phyloP scores from a whole-genome alignment of 2,888 invertebrate genomes.

The Callosobruchus maculatus region DNA sequence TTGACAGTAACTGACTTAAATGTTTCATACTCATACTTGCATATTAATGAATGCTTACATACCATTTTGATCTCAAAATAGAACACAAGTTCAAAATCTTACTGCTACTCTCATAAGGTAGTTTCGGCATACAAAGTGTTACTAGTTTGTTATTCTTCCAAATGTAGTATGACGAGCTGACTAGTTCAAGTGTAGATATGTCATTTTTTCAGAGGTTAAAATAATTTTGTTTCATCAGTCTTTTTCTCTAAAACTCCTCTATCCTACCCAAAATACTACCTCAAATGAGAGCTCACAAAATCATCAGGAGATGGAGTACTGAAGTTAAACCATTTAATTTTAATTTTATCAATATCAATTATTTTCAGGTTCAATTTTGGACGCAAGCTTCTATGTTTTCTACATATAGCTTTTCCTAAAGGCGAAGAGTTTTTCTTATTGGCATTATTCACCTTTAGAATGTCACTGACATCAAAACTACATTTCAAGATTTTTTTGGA shows the following conservation, averaged over 20 bases:
- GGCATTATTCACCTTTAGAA: conserved; percentile 21
- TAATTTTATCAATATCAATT: conserved; percentile 13
- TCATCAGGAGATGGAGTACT: conserved; percentile 60
- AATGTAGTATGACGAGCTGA: too few relatives aligned
- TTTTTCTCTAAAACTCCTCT: neutral
- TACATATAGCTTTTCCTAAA: conserved; percentile 54
- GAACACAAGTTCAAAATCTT: too few relatives aligned
- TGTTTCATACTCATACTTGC: too few relatives aligned
- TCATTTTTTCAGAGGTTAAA: neutral
- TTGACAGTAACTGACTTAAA: too few relatives aligned
- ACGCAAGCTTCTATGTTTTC: conserved; percentile 27
- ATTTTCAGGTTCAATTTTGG: conserved; percentile 11
- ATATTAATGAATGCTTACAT: too few relatives aligned
- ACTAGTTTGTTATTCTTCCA: too few relatives aligned
- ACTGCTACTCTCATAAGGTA: too few relatives aligned
- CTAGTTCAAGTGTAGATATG: too few relatives aligned
- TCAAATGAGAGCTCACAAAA: conserved; percentile 47
- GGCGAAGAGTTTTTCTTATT: conserved; percentile 41
- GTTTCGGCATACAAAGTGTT: too few relatives aligned
- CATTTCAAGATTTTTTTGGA: conserved; percentile 28
- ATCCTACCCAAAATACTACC: conserved; percentile 11
- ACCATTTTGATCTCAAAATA: too few relatives aligned
- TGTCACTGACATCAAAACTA: conserved; percentile 34
- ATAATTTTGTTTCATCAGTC: conserved; percentile 4
- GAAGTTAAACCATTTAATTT: conserved; percentile 54